These are phyloP conservation scores for Ammodramus savannarum DNA, from an alignment of 2,113 vertebrate species.

Conservation along the genomic window DNA sequence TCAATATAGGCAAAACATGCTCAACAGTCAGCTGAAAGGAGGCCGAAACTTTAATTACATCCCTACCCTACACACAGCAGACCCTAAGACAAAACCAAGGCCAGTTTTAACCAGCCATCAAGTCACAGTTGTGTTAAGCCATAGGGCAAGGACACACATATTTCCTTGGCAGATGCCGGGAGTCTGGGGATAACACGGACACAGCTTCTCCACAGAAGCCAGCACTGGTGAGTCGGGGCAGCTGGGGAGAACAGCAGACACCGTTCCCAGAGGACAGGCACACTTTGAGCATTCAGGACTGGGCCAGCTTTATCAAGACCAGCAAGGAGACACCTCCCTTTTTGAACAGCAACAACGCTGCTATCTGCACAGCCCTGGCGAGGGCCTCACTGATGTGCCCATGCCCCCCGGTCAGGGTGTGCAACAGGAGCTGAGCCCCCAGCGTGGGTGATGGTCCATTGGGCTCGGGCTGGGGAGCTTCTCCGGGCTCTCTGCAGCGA, in stretches of 20 bases:
- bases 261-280: accelerated
- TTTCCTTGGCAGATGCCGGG: neutral
- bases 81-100: neutral
- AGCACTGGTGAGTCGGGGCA: accelerated
- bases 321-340: neutral
- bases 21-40: neutral
- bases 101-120: neutral
- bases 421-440: accelerated
- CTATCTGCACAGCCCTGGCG: neutral
- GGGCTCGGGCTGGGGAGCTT: neutral
- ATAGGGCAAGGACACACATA: neutral
- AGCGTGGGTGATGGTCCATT: accelerated
- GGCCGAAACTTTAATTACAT: neutral
- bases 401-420: accelerated
- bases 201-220: neutral
- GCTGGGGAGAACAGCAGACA: neutral
- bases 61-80: no score
- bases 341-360: neutral
- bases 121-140: neutral
- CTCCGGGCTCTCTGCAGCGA: accelerated
- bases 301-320: neutral
- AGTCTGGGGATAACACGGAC: accelerated
- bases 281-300: neutral
- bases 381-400: accelerated
- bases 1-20: neutral